Conservation (phyloP, 2,888 invertebrate genomes). For the Metallyticus violacea region DNA sequence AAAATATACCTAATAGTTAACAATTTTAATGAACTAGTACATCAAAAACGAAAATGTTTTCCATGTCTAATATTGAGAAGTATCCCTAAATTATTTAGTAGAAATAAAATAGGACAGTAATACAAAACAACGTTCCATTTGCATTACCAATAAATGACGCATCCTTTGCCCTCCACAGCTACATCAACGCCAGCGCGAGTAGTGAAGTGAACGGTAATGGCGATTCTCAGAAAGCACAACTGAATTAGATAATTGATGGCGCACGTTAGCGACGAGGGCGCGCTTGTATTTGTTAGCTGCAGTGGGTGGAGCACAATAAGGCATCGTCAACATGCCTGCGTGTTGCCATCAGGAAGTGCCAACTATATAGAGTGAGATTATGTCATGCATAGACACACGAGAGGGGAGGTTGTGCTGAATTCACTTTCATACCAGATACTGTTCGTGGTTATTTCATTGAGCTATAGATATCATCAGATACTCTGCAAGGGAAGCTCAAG, state of each 20-base stretch:
- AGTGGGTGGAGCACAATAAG: background rate
- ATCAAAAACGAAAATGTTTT: no score
- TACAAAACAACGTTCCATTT: background rate
- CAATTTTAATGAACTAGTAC: no score
- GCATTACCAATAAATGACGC: background rate
- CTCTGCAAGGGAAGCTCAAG: no score
- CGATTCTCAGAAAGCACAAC: background rate
- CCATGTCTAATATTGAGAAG: no score
- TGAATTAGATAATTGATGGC: background rate
- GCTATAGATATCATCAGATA: no score
- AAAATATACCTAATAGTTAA: no score
- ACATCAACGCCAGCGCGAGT: background rate
- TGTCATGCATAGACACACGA: background rate
- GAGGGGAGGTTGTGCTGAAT: no score
- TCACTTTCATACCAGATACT: no score
- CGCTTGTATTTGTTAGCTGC: no score
- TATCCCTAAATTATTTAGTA: no score
- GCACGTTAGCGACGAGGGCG: no score
- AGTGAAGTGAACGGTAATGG: background rate
- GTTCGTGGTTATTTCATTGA: no score
- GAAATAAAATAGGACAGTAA: background rate
- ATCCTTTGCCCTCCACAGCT: background rate
- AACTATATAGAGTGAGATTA: background rate
- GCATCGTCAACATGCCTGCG: background rate
- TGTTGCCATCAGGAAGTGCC: background rate